Conservation (phyloP, 2,888 invertebrate genomes). For the Drosophila monieri region DNA sequence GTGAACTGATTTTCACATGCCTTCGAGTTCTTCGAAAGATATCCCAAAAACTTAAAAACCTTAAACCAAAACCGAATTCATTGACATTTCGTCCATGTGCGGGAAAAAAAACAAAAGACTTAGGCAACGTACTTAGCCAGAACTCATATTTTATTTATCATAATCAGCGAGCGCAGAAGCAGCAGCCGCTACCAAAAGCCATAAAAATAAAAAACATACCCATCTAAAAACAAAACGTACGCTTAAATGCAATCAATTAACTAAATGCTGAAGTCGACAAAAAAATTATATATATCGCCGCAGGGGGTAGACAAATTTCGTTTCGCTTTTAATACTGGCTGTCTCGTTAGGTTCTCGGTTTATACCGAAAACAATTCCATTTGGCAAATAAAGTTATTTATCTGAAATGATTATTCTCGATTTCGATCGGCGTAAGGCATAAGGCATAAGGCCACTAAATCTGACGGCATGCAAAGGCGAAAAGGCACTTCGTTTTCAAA, state of each 20-base stretch:
- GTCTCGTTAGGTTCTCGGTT: slow-evolving; percentile 48
- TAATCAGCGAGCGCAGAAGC: slow-evolving; percentile 14
- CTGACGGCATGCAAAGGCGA: slow-evolving; percentile 49
- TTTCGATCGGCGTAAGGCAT: slow-evolving; percentile 51
- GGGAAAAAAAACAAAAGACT: slow-evolving; percentile 61
- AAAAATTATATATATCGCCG: slow-evolving; percentile 39
- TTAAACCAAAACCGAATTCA: slow-evolving; percentile 52
- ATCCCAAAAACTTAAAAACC: slow-evolving; percentile 1
- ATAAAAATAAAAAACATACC: slow-evolving; percentile 43
- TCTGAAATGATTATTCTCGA: slow-evolving; percentile 63
- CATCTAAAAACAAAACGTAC: slow-evolving; percentile 33
- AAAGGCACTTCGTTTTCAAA: slow-evolving; percentile 61
- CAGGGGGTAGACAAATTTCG: slow-evolving; percentile 65
- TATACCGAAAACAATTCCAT: slow-evolving; percentile 51
- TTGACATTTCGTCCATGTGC: slow-evolving; percentile 59
- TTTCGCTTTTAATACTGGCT: slow-evolving; percentile 32
- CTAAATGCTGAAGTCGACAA: slow-evolving; percentile 48
- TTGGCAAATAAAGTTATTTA: slow-evolving; percentile 75
- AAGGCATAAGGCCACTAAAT: slow-evolving; percentile 9
- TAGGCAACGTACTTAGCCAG: slow-evolving; percentile 67
- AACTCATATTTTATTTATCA: slow-evolving; percentile 76
- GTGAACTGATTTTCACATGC: slow-evolving; percentile 61
- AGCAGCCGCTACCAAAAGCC: slow-evolving; percentile 37
- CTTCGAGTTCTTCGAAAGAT: slow-evolving; percentile 2
- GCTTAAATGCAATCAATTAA: slow-evolving; percentile 63